A percentile compares a stretch with the other conserved stretches of the same genome.
These are phyloP conservation scores for Dinothrombium tinctorium DNA, from an alignment of 1,140 invertebrate species.

Conservation along the genomic window DNA sequence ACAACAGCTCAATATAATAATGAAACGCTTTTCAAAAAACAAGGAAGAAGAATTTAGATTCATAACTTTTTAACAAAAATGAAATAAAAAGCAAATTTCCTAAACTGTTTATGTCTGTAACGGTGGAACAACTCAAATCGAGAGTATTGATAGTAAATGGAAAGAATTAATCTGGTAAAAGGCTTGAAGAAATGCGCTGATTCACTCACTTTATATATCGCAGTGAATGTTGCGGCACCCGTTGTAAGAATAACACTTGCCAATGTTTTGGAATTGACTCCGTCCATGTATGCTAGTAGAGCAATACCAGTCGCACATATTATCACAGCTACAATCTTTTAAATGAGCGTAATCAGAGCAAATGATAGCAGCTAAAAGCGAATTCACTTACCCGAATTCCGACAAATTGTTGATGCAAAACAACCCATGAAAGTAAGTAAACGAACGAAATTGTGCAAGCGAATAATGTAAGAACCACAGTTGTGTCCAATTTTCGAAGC, in stretches of 20 bases:
- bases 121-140: too few species aligned
- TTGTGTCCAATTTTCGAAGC: conserved; percentile 54
- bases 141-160: too few species aligned
- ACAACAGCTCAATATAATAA: too few species aligned
- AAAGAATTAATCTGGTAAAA: neutral
- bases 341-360: neutral
- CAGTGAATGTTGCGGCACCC: conserved; percentile 60
- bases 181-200: neutral
- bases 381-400: conserved; percentile 55
- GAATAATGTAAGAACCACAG: conserved; percentile 72
- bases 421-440: conserved; percentile 82
- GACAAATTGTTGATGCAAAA: conserved; percentile 84
- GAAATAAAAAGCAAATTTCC: too few species aligned
- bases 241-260: conserved; percentile 70
- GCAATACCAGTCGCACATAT: conserved; percentile 80
- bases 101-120: too few species aligned
- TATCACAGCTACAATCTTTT: conserved; percentile 76
- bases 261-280: conserved; percentile 32
- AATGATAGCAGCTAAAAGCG: neutral
- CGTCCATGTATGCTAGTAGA: conserved; percentile 80
- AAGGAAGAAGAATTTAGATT: too few species aligned
- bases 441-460: conserved; percentile 77
- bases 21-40: too few species aligned
- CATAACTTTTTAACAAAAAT: too few species aligned
- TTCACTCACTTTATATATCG: conserved; percentile 56